Percentiles rank a stretch among this genome's conserved stretches.
These are phyloP conservation scores for Lamellibrachia columna DNA, from an alignment of 2,888 invertebrate genomes.

Conservation along the genomic window DNA sequence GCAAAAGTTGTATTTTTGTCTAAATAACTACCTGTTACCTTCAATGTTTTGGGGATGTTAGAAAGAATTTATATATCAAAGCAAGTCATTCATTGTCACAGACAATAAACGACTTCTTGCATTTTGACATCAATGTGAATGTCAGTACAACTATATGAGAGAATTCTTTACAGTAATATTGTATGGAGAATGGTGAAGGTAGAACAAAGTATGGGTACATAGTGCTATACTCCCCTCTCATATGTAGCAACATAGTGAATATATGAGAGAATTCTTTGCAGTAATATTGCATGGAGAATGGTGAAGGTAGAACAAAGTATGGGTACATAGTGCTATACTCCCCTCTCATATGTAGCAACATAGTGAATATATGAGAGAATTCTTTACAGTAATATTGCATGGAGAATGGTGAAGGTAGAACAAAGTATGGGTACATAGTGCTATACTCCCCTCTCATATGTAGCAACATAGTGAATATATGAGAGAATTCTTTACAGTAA, in stretches of 20 bases:
- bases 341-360: too few species aligned
- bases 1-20: neutral
- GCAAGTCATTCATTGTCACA: neutral
- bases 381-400: too few species aligned
- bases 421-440: neutral
- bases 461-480: too few species aligned
- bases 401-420: too few species aligned
- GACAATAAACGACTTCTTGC: neutral
- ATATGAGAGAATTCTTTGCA: too few species aligned
- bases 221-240: neutral
- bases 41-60: neutral
- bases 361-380: too few species aligned
- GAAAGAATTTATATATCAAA: neutral
- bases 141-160: neutral
- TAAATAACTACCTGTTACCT: neutral
- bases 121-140: neutral
- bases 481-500: too few species aligned
- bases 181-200: too few species aligned
- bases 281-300: too few species aligned
- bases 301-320: too few species aligned
- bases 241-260: too few species aligned
- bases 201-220: neutral
- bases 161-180: too few species aligned
- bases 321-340: neutral
- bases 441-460: neutral